Conservation (phyloP, 2,797 vertebrate genomes). For the Enteromius viviparus region DNA sequence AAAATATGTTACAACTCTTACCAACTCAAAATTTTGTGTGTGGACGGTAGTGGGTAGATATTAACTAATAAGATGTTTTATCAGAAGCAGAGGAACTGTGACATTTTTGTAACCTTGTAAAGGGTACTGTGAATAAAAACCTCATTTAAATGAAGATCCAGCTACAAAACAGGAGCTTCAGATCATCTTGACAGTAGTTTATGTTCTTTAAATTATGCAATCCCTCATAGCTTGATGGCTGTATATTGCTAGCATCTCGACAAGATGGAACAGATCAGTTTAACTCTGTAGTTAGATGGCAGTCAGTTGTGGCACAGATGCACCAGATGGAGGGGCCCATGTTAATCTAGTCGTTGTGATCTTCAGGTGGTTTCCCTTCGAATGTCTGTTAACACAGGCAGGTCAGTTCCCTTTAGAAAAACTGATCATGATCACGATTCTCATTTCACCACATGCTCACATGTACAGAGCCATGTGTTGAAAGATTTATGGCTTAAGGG, state of each 20-base stretch:
- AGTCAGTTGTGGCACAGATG: neutral
- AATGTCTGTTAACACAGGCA: constrained; percentile 33
- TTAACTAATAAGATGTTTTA: neutral
- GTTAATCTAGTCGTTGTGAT: constrained; percentile 32
- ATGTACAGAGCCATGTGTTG: constrained; percentile 39
- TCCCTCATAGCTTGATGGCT: neutral
- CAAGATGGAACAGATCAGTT: neutral
- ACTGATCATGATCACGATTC: constrained; percentile 18
- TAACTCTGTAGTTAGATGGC: constrained; percentile 2
- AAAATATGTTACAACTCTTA: no score
- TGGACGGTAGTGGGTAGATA: neutral
- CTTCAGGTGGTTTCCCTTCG: constrained; percentile 27
- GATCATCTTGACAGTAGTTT: neutral
- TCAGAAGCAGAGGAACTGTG: neutral
- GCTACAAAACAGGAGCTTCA: neutral
- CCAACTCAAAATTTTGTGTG: neutral
- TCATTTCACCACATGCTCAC: neutral
- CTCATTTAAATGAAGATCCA: neutral
- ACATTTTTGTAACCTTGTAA: neutral
- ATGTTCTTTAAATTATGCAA: neutral
- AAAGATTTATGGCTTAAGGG: constrained; percentile 36
- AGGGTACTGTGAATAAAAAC: neutral
- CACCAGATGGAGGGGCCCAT: constrained; percentile 27
- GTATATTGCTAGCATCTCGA: neutral
- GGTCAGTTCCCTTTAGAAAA: constrained; percentile 14